Evolutionary conservation across 2,797 vertebrate species (phyloP).

Genomic region (Sarcophilus harrisii): DNA sequence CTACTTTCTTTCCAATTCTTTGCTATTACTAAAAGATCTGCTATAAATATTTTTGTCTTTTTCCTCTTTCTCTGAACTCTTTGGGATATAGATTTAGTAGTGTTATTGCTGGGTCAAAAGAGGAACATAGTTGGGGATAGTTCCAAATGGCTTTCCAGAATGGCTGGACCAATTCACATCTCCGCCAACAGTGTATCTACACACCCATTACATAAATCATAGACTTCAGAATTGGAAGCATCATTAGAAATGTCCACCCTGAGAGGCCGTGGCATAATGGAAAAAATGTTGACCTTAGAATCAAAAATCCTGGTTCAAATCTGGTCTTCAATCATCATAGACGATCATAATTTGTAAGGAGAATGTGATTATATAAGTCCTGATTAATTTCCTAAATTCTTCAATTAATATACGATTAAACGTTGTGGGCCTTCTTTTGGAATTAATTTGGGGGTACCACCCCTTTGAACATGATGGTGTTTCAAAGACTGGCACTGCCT

Average conservation of each 20-base stretch:
- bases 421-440: neutral
- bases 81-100: neutral
- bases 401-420: neutral
- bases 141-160: neutral
- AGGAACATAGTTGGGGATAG: neutral
- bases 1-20: neutral
- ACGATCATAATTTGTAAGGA: neutral
- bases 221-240: neutral
- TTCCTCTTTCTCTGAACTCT: neutral
- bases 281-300: neutral
- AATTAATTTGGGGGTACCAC: neutral
- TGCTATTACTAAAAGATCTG: neutral
- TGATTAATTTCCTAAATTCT: neutral
- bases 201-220: neutral
- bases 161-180: neutral
- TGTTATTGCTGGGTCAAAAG: neutral
- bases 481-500: neutral
- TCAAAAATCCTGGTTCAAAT: neutral
- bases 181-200: neutral
- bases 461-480: neutral
- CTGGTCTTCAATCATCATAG: neutral
- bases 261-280: neutral
- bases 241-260: neutral
- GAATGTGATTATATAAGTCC: neutral
- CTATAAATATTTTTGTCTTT: neutral